A percentile compares a stretch with the other conserved stretches of the same genome.
Evolutionary conservation across 2,888 invertebrate genomes (phyloP).

Genomic region (Aelia acuminata): DNA sequence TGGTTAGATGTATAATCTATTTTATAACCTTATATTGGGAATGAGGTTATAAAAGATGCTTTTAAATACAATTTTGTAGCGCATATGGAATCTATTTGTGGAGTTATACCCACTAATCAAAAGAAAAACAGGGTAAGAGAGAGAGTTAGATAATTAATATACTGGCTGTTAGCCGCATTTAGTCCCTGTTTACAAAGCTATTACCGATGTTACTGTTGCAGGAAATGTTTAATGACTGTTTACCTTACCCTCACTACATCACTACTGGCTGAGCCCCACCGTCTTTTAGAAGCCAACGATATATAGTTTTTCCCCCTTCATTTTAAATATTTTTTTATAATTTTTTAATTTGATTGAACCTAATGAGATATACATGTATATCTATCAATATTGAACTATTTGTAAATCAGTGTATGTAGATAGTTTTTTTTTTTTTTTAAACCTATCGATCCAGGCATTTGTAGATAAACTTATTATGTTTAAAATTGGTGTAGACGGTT

Average conservation of each 20-base stretch:
- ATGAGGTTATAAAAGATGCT: neutral
- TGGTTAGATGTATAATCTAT: neutral
- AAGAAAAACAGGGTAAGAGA: neutral
- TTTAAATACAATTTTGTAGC: neutral
- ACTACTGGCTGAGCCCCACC: slow-evolving; percentile 61
- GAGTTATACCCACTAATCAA: neutral
- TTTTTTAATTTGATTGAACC: slow-evolving; percentile 38
- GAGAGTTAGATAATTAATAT: neutral
- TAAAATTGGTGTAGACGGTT: slow-evolving; percentile 61
- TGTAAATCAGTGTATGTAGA: slow-evolving; percentile 59
- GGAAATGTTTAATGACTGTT: slow-evolving; percentile 58
- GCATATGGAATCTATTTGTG: neutral
- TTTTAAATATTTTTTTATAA: neutral
- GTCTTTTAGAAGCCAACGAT: slow-evolving; percentile 60
- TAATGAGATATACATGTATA: slow-evolving; percentile 55
- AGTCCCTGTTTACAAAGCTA: neutral
- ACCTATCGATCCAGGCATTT: slow-evolving; percentile 54
- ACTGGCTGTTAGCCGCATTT: neutral
- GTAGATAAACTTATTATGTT: neutral
- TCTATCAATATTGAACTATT: slow-evolving; percentile 53
- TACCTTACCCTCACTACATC: slow-evolving; percentile 49
- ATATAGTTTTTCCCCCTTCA: neutral
- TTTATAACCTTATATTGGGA: neutral
- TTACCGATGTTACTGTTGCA: slow-evolving; percentile 55
- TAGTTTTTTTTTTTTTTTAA: slow-evolving; percentile 36